A percentile compares a stretch with the other conserved stretches of the same genome.
Conservation (phyloP, 2,797 vertebrate species). For the Sebastes paucispinis region DNA sequence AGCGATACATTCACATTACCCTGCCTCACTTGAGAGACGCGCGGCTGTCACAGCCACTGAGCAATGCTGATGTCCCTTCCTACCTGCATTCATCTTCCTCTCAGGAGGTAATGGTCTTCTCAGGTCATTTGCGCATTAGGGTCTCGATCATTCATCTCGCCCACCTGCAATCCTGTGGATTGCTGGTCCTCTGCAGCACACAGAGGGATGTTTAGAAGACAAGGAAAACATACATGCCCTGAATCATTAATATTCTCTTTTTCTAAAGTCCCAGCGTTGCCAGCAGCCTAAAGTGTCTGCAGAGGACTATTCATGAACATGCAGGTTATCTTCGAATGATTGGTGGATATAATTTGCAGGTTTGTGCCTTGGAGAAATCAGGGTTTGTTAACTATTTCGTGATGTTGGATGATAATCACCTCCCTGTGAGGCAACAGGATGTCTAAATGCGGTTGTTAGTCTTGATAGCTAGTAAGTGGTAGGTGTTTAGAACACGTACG, state of each 20-base stretch:
- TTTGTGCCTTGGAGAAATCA: conserved; percentile 36
- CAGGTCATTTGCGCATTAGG: conserved; percentile 78
- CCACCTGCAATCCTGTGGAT: conserved; percentile 61
- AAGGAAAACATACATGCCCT: conserved; percentile 45
- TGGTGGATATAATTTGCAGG: conserved; percentile 40
- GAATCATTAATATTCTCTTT: conserved; percentile 42
- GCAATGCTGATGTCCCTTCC: conserved; percentile 78
- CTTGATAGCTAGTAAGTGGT: not conserved
- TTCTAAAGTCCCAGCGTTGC: conserved; percentile 5
- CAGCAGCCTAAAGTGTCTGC: conserved; percentile 24
- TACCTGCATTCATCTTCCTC: conserved; percentile 80
- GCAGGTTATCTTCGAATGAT: conserved; percentile 31
- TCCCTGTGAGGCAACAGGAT: conserved; percentile 11
- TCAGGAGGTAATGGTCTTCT: conserved; percentile 76
- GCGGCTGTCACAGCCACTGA: conserved; percentile 76
- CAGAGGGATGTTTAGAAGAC: conserved; percentile 31
- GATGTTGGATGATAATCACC: conserved; percentile 53
- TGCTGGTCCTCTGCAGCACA: conserved; percentile 33
- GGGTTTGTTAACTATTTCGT: conserved; percentile 36
- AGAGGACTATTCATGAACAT: conserved; percentile 28
- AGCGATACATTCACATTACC: conserved; percentile 80
- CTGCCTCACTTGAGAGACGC: conserved; percentile 74
- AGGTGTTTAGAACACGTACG: not conserved
- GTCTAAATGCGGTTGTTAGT: not conserved
- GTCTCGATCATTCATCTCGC: conserved; percentile 72